Evolutionary conservation across 2,113 vertebrate genomes (phyloP), one percentile per base, ranked within the genome.

Genomic region (Spermophilus dauricus): DNA sequence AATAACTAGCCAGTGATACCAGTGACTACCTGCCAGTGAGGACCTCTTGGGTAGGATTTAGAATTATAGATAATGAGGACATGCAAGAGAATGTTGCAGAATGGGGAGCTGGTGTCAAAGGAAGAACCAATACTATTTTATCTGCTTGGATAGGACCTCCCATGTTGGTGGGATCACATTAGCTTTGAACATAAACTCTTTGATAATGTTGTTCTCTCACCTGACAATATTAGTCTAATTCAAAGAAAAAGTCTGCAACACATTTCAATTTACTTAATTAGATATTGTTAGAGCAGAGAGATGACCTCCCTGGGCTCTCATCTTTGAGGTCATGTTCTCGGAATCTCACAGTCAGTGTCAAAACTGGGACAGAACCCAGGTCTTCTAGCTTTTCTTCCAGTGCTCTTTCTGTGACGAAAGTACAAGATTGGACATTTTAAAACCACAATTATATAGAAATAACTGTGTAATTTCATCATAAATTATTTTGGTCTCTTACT

Each of bases 401-500:
- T 37, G 20, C 77, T 65, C 37, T 86, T 91, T 90, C 65, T 58
- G 3, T 86, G n/a, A 58, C 8, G 18, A 58, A 78, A 48, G 63
- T 32, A 76, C 63, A 95, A 37, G n/a, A 58, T 51, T 88, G 58
- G 90, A 42, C 42, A 28, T 48, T 77, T 65, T 85, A 85, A 16
- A 70, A 78, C 77, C 78, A 94, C n/a, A 86, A 67, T 53, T 95
- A 86, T 81, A 3, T 72, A 67, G n/a, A 97, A 93, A 92, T 87
- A 92, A 63, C 83, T 58, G 14, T 87, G 30, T 48, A 48, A 42
- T 84, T 93, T 96, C 58, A 84, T 82, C 65, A 58, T 61, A 96
- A 95, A 86, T 94, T 94, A 45, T 86, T 94, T 90, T 73, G 72
- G 13, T 87, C 58, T 86, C 58, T 11, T 86, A 83, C 75, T 96